Evolutionary conservation across 1,140 invertebrate genomes (phyloP).

Genomic region (Polyergus mexicanus): DNA sequence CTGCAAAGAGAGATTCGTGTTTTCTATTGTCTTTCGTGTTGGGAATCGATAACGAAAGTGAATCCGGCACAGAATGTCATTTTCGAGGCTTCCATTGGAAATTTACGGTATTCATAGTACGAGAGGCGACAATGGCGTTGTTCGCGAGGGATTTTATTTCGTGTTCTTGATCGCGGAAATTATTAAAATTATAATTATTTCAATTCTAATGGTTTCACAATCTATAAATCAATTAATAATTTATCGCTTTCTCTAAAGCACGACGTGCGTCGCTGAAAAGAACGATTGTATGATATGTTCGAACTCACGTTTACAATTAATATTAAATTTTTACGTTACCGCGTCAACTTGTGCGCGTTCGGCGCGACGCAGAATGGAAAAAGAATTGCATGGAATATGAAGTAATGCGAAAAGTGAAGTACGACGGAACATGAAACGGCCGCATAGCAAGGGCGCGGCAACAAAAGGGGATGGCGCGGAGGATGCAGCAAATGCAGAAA

Average conservation of each 20-base stretch:
- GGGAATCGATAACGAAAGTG: slow-evolving; percentile 23
- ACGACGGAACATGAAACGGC: not conserved
- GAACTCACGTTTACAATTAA: too few relatives aligned
- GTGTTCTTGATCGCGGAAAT: not conserved
- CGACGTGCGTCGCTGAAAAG: too few relatives aligned
- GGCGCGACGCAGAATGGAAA: not conserved
- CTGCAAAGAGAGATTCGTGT: slow-evolving; percentile 6
- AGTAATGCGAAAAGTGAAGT: slow-evolving; percentile 4
- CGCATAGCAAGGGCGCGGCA: not conserved
- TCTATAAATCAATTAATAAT: not conserved
- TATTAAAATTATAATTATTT: not conserved
- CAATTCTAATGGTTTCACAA: not conserved
- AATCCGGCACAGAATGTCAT: slow-evolving; percentile 13
- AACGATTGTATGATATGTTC: too few relatives aligned
- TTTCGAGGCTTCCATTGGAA: slow-evolving; percentile 36
- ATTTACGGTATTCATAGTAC: slow-evolving; percentile 31
- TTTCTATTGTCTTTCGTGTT: slow-evolving; percentile 24
- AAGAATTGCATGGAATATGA: not conserved
- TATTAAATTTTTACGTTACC: not conserved
- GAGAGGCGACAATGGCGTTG: not conserved
- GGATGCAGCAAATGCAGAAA: slow-evolving; percentile 29
- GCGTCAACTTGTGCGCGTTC: not conserved
- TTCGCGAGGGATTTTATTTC: not conserved
- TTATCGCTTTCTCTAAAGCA: too few relatives aligned
- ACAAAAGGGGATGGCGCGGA: not conserved